Evolutionary conservation across 2,888 invertebrate species (phyloP).

Genomic region (Pherbina coryleti): DNA sequence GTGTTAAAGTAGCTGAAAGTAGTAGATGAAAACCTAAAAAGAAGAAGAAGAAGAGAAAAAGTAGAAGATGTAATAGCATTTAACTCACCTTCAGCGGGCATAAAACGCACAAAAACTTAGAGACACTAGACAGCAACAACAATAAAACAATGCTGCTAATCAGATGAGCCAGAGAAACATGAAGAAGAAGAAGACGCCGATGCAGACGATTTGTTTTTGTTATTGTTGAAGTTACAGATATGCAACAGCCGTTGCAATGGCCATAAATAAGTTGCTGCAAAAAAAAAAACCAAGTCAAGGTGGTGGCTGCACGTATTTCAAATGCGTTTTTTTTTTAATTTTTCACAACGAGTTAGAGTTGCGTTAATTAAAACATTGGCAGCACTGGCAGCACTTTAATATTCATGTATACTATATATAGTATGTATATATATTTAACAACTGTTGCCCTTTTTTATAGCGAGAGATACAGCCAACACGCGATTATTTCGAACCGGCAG

Average conservation of each 20-base stretch:
- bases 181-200: not conserved
- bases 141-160: slow-evolving; percentile 15
- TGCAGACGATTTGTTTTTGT: not conserved
- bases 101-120: not conserved
- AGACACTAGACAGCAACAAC: not conserved
- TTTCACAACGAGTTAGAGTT: too few species aligned
- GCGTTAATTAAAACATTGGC: not conserved
- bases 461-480: slow-evolving; percentile 7
- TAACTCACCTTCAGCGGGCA: not conserved
- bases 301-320: not conserved
- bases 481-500: slow-evolving; percentile 1
- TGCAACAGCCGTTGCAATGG: not conserved
- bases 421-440: slow-evolving; percentile 16
- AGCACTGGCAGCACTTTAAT: not conserved
- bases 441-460: slow-evolving; percentile 26
- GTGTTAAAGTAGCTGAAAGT: not conserved
- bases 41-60: not conserved
- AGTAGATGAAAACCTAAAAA: not conserved
- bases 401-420: not conserved
- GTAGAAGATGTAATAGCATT: not conserved
- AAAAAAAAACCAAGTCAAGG: slow-evolving; percentile 2
- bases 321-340: not conserved
- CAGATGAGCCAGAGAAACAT: slow-evolving; percentile 6
- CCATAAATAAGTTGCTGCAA: not conserved
- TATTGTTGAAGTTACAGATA: too few species aligned